phyloP scores from a whole-genome alignment of 2,113 vertebrate genomes.

The Otolemur garnettii region DNA sequence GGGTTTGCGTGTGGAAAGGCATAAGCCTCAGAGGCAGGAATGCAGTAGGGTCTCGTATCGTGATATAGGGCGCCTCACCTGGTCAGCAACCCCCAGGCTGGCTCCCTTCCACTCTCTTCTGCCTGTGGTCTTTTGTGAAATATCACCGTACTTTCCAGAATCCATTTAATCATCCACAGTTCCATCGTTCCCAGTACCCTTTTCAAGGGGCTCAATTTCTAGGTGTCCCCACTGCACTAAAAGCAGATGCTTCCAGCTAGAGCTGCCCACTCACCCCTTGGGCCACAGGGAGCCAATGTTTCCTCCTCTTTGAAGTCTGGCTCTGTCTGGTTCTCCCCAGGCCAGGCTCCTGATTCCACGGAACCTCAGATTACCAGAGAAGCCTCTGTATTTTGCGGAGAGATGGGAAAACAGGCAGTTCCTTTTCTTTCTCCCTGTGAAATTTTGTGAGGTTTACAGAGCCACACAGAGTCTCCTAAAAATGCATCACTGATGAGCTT shows the following conservation, averaged over 20 bases:
- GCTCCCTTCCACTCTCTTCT: not conserved
- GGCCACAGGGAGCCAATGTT: not conserved
- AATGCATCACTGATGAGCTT: not conserved
- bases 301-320: not conserved
- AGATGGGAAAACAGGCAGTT: not conserved
- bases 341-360: not conserved
- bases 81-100: not conserved
- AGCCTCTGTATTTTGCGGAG: not conserved
- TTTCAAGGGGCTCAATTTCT: not conserved
- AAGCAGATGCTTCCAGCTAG: not conserved
- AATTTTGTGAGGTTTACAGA: not conserved
- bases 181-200: not conserved
- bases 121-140: not conserved
- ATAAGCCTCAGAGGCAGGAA: not conserved
- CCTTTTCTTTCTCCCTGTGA: not conserved
- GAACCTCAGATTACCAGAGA: not conserved
- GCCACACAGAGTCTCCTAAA: not conserved
- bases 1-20: not conserved
- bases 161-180: too few species aligned
- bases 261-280: not conserved
- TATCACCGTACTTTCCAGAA: not conserved
- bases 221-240: too few species aligned
- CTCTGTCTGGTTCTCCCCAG: not conserved
- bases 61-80: accelerated
- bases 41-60: too few species aligned